A percentile compares a stretch with the other conserved stretches of the same genome.
Conservation (phyloP, 2,888 invertebrate species). For the Aphodius granarius region DNA sequence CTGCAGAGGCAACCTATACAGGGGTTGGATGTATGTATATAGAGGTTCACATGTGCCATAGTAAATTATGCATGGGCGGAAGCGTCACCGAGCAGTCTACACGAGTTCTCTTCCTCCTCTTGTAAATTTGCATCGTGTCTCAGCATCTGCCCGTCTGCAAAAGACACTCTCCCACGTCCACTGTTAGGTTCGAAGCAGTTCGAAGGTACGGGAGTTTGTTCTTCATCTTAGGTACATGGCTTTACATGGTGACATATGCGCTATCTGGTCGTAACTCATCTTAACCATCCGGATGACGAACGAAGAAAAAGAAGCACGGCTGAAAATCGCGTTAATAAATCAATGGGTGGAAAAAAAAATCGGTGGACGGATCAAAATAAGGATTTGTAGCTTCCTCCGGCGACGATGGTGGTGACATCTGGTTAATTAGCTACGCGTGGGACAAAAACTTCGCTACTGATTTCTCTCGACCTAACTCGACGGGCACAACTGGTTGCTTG, state of each 20-base stretch:
- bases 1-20: neutral
- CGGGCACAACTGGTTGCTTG: neutral
- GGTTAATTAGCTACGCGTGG: neutral
- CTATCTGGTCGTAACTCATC: neutral
- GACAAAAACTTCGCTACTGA: neutral
- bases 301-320: neutral
- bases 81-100: slow-evolving; percentile 49
- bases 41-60: slow-evolving; percentile 35
- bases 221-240: neutral
- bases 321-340: neutral
- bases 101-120: neutral
- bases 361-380: neutral
- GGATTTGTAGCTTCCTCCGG: neutral
- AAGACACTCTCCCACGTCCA: neutral
- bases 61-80: slow-evolving; percentile 51
- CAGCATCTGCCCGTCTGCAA: neutral
- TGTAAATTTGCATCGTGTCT: neutral
- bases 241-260: neutral
- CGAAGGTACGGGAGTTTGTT: neutral
- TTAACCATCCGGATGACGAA: neutral
- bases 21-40: slow-evolving; percentile 28
- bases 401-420: neutral
- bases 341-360: neutral
- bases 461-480: too few species aligned
- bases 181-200: too few species aligned